Evolutionary conservation across 2,888 invertebrate genomes (phyloP).

Genomic region (Mactromeris polynyma): DNA sequence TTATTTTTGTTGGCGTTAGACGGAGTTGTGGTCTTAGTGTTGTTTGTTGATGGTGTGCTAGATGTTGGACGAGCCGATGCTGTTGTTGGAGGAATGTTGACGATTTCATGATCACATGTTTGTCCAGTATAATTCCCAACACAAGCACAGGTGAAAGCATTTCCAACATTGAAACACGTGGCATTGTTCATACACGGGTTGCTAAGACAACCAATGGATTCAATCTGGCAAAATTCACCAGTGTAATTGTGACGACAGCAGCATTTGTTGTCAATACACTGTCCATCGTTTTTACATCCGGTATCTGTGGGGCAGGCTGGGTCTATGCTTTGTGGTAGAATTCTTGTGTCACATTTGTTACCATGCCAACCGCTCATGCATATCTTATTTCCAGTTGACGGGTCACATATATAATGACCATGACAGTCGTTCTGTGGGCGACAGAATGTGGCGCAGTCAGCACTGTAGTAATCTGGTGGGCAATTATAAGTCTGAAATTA

Average conservation of each 20-base stretch:
- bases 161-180: slow-evolving; percentile 35
- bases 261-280: slow-evolving; percentile 57
- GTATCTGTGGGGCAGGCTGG: slow-evolving; percentile 51
- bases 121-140: slow-evolving; percentile 19
- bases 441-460: slow-evolving; percentile 29
- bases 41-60: not conserved
- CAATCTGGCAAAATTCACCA: slow-evolving; percentile 59
- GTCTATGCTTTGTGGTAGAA: slow-evolving; percentile 57
- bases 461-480: slow-evolving; percentile 39
- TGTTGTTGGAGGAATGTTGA: not conserved
- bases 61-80: not conserved
- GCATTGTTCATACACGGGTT: slow-evolving; percentile 60
- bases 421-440: slow-evolving; percentile 42
- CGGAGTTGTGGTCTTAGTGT: not conserved
- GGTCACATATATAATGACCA: slow-evolving; percentile 59
- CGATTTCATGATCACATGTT: slow-evolving; percentile 27
- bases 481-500: slow-evolving; percentile 33
- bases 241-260: slow-evolving; percentile 62
- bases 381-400: slow-evolving; percentile 45
- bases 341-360: slow-evolving; percentile 58
- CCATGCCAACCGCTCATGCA: slow-evolving; percentile 65
- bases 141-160: slow-evolving; percentile 39
- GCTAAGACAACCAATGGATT: slow-evolving; percentile 62
- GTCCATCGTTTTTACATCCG: slow-evolving; percentile 68
- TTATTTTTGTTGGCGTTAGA: not conserved